phyloP scores from a whole-genome alignment of 2,797 vertebrate species.

The Arrhamphus sclerolepis region DNA sequence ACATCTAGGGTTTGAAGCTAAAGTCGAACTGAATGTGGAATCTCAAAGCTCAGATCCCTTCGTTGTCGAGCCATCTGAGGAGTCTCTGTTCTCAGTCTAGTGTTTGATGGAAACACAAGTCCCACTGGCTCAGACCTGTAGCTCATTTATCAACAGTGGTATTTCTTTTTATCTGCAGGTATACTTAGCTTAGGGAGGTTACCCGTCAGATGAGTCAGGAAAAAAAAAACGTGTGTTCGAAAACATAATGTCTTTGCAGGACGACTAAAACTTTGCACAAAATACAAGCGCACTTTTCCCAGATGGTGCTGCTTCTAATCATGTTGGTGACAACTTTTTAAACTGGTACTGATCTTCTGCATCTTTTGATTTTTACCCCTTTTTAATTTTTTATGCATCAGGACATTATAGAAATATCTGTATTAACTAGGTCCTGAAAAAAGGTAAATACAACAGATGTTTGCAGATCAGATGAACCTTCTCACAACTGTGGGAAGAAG shows the following conservation, averaged over 20 bases:
- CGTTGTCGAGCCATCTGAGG: slow-evolving; percentile 1
- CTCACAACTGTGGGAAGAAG: no score
- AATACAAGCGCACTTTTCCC: no score
- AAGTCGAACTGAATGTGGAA: slow-evolving; percentile 27
- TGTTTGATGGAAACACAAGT: slow-evolving; percentile 31
- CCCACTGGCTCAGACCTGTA: neutral
- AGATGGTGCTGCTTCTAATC: no score
- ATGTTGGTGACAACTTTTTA: no score
- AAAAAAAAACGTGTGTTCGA: neutral
- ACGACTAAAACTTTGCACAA: slow-evolving; percentile 1
- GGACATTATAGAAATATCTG: no score
- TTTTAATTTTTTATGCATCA: no score
- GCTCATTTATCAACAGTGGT: slow-evolving; percentile 6
- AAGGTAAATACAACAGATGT: no score
- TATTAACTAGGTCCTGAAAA: no score
- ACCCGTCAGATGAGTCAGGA: slow-evolving; percentile 14
- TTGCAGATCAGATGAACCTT: no score
- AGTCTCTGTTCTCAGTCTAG: slow-evolving; percentile 21
- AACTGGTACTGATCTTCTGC: no score
- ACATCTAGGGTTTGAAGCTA: slow-evolving; percentile 1
- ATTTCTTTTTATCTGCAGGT: slow-evolving; percentile 5
- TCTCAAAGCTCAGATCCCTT: slow-evolving; percentile 20
- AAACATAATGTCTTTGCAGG: slow-evolving; percentile 16
- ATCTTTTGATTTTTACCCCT: no score
- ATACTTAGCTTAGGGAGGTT: slow-evolving; percentile 6